Conservation (phyloP, 2,888 invertebrate genomes). For the Clanis bilineata region DNA sequence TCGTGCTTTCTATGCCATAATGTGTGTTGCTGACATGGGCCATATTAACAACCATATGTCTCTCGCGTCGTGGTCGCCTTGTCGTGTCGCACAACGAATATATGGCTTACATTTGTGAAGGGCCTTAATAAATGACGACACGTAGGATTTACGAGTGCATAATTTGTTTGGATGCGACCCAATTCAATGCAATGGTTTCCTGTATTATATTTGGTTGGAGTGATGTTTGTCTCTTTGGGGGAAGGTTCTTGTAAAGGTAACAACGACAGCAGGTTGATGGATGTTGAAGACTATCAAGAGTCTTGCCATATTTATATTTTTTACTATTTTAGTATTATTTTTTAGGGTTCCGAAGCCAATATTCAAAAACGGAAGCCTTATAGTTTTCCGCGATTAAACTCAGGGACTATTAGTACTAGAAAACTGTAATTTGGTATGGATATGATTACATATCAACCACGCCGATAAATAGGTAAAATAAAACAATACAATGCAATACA, state of each 20-base stretch:
- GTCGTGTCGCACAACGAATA: slow-evolving; percentile 41
- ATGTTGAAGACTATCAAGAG: background rate
- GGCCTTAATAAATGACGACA: slow-evolving; percentile 41
- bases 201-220: slow-evolving; percentile 18
- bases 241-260: background rate
- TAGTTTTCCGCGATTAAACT: too few relatives aligned
- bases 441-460: too few relatives aligned
- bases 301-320: too few relatives aligned
- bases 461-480: too few relatives aligned
- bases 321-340: too few relatives aligned
- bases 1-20: background rate
- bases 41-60: slow-evolving; percentile 11
- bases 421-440: too few relatives aligned
- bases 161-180: slow-evolving; percentile 67
- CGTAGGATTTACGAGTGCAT: slow-evolving; percentile 54
- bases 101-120: slow-evolving; percentile 41
- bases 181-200: slow-evolving; percentile 37
- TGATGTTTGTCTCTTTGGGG: background rate
- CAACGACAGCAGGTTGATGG: background rate
- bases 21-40: background rate
- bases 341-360: too few relatives aligned
- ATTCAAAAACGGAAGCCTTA: too few relatives aligned
- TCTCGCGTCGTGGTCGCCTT: slow-evolving; percentile 39
- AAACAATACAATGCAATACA: too few relatives aligned
- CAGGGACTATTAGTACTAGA: too few relatives aligned